Percentiles rank a stretch among this genome's conserved stretches.
Evolutionary conservation across 2,113 vertebrate species (phyloP).

Genomic region (Brachirus orientalis): DNA sequence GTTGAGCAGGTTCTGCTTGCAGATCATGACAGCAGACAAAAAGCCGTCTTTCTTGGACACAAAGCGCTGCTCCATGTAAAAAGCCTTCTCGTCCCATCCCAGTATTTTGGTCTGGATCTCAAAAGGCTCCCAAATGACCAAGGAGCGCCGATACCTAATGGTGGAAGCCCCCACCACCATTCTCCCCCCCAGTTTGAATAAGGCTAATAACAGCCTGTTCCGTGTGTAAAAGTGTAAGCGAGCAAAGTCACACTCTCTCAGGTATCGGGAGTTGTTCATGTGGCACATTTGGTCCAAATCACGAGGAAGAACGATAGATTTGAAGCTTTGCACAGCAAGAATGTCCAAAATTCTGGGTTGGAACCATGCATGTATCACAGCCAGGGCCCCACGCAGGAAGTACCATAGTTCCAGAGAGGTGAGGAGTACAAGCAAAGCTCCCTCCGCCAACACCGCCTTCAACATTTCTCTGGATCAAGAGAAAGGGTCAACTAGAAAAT

Average conservation of each 20-base stretch:
- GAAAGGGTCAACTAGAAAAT: no score
- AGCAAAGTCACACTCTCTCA: constrained; percentile 91
- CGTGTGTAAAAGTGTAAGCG: constrained; percentile 84
- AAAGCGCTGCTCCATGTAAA: constrained; percentile 89
- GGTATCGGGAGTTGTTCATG: constrained; percentile 94
- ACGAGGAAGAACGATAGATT: constrained; percentile 84
- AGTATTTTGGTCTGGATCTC: constrained; percentile 86
- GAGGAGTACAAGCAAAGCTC: constrained; percentile 80
- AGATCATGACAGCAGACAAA: constrained; percentile 85
- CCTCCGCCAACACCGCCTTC: constrained; percentile 63
- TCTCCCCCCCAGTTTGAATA: constrained; percentile 79
- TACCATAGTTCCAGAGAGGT: constrained; percentile 85
- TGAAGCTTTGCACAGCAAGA: constrained; percentile 82
- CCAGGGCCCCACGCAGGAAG: constrained; percentile 79
- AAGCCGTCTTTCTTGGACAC: constrained; percentile 86
- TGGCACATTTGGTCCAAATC: constrained; percentile 91
- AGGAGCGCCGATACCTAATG: constrained; percentile 86
- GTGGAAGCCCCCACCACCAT: constrained; percentile 87
- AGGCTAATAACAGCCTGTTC: constrained; percentile 84
- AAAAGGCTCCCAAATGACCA: constrained; percentile 83
- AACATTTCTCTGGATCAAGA: constrained; percentile 74
- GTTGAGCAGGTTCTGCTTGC: constrained; percentile 84
- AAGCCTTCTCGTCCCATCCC: constrained; percentile 89
- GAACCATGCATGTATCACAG: constrained; percentile 79
- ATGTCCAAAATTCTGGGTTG: constrained; percentile 83